Percentiles rank a stretch among this genome's conserved stretches.
Evolutionary conservation across 2,888 invertebrate species (phyloP).

Genomic region (Ecdyonurus torrentis): DNA sequence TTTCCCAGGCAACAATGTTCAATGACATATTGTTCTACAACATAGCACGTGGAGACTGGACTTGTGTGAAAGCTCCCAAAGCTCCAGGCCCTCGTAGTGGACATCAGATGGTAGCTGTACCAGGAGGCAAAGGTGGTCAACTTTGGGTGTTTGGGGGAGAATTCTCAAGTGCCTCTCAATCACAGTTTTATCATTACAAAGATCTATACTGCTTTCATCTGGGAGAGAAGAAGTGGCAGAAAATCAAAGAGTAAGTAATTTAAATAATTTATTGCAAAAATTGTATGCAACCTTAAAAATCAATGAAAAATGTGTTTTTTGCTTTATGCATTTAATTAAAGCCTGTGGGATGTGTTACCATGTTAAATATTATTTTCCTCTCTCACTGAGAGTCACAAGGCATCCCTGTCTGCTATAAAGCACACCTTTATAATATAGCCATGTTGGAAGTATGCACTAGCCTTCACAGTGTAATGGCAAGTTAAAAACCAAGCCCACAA

Average conservation of each 20-base stretch:
- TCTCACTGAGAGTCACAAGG: too few species aligned
- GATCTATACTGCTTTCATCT: conserved; percentile 80
- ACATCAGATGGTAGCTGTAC: conserved; percentile 67
- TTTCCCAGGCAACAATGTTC: conserved; percentile 59
- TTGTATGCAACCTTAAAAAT: not conserved
- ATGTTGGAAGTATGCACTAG: too few species aligned
- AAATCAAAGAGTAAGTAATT: conserved; percentile 27
- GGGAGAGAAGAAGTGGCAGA: conserved; percentile 65
- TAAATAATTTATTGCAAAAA: not conserved
- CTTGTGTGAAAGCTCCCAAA: conserved; percentile 58
- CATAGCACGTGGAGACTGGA: conserved; percentile 63
- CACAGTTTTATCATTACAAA: conserved; percentile 84
- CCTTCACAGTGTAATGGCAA: too few species aligned
- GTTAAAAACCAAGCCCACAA: too few species aligned
- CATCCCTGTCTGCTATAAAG: too few species aligned
- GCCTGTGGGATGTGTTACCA: too few species aligned
- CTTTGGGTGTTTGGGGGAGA: conserved; percentile 80
- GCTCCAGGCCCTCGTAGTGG: conserved; percentile 78
- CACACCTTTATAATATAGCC: too few species aligned
- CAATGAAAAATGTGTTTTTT: not conserved
- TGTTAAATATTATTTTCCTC: too few species aligned
- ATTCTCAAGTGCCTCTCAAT: conserved; percentile 74
- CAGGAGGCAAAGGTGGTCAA: conserved; percentile 58
- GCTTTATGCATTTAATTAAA: not conserved
- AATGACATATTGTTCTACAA: conserved; percentile 76